Conservation (phyloP, 2,888 invertebrate species). For the Plebejus anna region DNA sequence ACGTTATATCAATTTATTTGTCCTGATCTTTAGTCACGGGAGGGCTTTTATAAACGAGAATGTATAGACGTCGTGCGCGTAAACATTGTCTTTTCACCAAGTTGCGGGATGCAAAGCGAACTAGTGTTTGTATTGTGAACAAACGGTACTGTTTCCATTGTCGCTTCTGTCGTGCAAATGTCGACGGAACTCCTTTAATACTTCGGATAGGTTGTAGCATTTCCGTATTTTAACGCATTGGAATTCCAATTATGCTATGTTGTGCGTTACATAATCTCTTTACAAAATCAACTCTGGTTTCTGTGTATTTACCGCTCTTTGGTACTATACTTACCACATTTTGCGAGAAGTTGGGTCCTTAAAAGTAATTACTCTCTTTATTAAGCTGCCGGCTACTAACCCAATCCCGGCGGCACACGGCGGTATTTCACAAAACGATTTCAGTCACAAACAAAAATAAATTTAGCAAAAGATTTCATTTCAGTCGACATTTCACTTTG, state of each 20-base stretch:
- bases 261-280: not conserved
- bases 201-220: not conserved
- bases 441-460: slow-evolving; percentile 6
- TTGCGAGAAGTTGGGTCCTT: not conserved
- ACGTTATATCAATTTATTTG: slow-evolving; percentile 21
- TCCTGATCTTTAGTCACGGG: slow-evolving; percentile 19
- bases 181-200: not conserved
- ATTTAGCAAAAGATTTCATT: slow-evolving; percentile 9
- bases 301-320: not conserved
- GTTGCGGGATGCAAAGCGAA: slow-evolving; percentile 37
- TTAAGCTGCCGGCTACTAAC: slow-evolving; percentile 4
- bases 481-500: slow-evolving; percentile 16
- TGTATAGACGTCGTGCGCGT: slow-evolving; percentile 33
- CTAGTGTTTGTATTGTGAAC: slow-evolving; percentile 38
- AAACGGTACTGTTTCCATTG: slow-evolving; percentile 31
- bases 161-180: slow-evolving; percentile 26
- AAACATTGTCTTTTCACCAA: slow-evolving; percentile 37
- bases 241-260: not conserved
- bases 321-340: not conserved
- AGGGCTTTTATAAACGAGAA: slow-evolving; percentile 3
- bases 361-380: not conserved
- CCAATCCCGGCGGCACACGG: not conserved
- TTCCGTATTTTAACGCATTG: not conserved
- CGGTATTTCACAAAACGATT: slow-evolving; percentile 5
- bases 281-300: not conserved